Base-by-base conservation (phyloP, 2,797 vertebrate species). In the Pseudochaenichthys georgianus region DNA sequence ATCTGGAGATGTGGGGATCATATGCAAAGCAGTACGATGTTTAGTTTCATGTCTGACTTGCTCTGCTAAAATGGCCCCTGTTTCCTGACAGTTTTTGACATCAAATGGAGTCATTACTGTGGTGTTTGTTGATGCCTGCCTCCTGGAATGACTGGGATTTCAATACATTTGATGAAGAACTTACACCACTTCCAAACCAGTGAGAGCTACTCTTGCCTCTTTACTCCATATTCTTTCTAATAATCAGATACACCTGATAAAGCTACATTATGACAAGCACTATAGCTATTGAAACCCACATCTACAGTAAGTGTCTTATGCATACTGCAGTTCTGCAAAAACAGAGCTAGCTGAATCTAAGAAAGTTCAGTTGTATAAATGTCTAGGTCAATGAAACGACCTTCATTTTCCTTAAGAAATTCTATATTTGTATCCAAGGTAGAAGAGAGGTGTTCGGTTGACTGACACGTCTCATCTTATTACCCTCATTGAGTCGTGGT, bases 1-100 rank as follows among this genome's bases (percentile, higher is more conserved):
- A 80, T 83, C 15, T 61, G 50, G 54, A 67, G 64, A 78, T 57
- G 43, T 9, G 58, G 45, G 72, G 45, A 69, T 73, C 23, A 7
- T 15, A 64, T 48, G 60, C 21, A 66, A 48, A 80, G 55, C 59
- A 31, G 52, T 2, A 9, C n/a, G 15, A 4, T n/a, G 65, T 68
- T 54, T 41, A 61, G 13, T 65, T 66, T 61, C 43, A 78, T 43
- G 46, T 61, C 52, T 65, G 58, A 62, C 34, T 15, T 43, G 54
- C 23, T 85, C 34, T 3, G 45, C 45, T 48, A 31, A 53, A 28
- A 70, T 59, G 64, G 34, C 19, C 23, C 17, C 16, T 47, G 70
- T n/a, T 70, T 53, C 17, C 64, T 69, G 42, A 58, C 47, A 19
- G 38, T 19, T 15, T 63, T 12, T 17, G 3, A 19, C 17, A 47